Base-by-base conservation (phyloP, 2,888 invertebrate species). In the Phragmatobia fuliginosa region DNA sequence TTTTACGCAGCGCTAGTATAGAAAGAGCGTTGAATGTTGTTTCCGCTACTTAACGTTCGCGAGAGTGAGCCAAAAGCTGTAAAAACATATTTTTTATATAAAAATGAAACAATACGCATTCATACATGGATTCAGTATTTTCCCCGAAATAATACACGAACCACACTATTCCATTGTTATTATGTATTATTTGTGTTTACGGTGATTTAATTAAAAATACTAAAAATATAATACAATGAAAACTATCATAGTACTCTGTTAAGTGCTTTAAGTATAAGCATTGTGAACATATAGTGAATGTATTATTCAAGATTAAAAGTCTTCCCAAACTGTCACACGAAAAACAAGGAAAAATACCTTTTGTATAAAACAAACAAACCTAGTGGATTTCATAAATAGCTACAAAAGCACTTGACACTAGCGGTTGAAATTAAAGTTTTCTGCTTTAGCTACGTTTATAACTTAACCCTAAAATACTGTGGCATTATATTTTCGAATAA, bases 11-110 rank as follows among this genome's bases (percentile, higher is more conserved):
- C 32, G n/a, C 58, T 18, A 32, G 21, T 64, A 28, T 36, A 32
- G 45, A 33, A 56, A 36, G 52, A 64, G 52, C 18, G 64, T 18
- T 49, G 33, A 52, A 32, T 49, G 36, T 18, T 64, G 36, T 64
- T 64, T 52, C 64, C 49, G 36, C 64, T 36, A 36, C 18, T 52
- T 52, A 52, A 33, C 16, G 25, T 64, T 33, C 52, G 52, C 18
- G 31, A 52, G 52, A 64, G 33, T 25, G 36, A 64, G 6, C 11
- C 25, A 52, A n/a, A 49, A 11, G 49, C n/a, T 25, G 32, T 25
- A 21, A 31, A 36, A 31, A 31, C 0, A 56, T 33, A 36, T 33
- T 18, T 32, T 31, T 62, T 38, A 6, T 4, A n/a, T 38, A 41
- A 38, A 21, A 25, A 28, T 58, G 41, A 18, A 41, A 18, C 18